Conservation (phyloP, 2,888 invertebrate genomes). For the Eledona agricola region DNA sequence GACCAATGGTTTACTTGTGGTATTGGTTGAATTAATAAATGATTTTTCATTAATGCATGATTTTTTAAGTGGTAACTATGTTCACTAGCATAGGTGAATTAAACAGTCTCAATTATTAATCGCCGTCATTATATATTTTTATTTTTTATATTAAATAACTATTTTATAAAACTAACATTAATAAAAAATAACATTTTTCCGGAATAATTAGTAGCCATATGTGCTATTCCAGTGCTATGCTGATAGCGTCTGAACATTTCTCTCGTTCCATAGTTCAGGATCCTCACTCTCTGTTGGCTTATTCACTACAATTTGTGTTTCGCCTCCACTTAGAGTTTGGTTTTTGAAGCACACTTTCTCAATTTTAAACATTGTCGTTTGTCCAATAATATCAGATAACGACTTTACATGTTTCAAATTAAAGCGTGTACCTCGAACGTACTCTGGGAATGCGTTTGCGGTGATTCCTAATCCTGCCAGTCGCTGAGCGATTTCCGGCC, state of each 20-base stretch:
- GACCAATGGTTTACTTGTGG: too few relatives aligned
- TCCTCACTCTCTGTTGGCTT: conserved; percentile 39
- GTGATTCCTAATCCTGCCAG: conserved; percentile 44
- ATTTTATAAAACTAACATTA: too few relatives aligned
- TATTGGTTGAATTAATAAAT: too few relatives aligned
- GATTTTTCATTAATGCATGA: too few relatives aligned
- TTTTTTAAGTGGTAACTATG: too few relatives aligned
- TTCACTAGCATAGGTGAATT: too few relatives aligned
- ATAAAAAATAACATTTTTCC: too few relatives aligned
- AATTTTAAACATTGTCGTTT: conserved; percentile 41
- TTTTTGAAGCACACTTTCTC: conserved; percentile 44
- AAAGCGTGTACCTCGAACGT: conserved; percentile 41
- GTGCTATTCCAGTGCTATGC: too few relatives aligned
- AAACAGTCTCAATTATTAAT: too few relatives aligned
- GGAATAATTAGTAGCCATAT: too few relatives aligned
- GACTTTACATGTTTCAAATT: conserved; percentile 39
- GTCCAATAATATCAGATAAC: conserved; percentile 44
- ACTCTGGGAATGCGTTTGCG: conserved; percentile 41
- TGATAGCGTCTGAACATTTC: conserved; percentile 41
- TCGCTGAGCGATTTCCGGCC: conserved; percentile 38
- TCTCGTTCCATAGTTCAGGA: conserved; percentile 34
- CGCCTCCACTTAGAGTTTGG: conserved; percentile 41
- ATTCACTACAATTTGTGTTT: conserved; percentile 41
- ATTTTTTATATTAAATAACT: too few relatives aligned
- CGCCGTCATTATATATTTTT: too few relatives aligned